Percentiles rank a stretch among this genome's conserved stretches.
Conservation (phyloP, 1,140 invertebrate genomes). For the Lordiphosa stackelbergi region DNA sequence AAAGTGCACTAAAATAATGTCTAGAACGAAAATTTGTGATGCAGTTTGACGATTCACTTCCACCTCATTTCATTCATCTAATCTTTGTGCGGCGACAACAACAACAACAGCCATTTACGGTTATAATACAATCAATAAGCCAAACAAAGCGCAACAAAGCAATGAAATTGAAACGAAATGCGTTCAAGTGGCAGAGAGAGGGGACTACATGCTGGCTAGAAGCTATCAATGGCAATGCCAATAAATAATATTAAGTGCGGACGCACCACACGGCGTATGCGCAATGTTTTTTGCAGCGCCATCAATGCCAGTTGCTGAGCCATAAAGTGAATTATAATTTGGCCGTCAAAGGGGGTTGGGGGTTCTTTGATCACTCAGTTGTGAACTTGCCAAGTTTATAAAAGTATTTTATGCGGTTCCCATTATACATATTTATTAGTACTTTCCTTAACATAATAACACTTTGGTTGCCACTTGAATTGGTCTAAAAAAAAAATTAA, state of each 20-base stretch:
- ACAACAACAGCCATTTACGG: constrained; percentile 7
- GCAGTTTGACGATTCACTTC: neutral
- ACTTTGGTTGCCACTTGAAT: too few species aligned
- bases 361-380: too few species aligned
- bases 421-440: too few species aligned
- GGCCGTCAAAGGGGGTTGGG: neutral
- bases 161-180: constrained; percentile 9
- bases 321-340: constrained; percentile 33
- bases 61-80: neutral
- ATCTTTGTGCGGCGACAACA: neutral
- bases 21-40: too few species aligned
- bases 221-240: constrained; percentile 15
- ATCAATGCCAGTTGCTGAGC: constrained; percentile 20
- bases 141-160: constrained; percentile 5
- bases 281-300: constrained; percentile 6
- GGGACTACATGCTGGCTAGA: neutral
- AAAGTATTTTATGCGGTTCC: too few species aligned
- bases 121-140: constrained; percentile 10
- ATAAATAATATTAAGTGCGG: constrained; percentile 14
- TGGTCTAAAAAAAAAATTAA: too few species aligned
- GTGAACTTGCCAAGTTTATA: too few species aligned
- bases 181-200: neutral
- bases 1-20: too few species aligned
- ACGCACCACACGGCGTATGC: constrained; percentile 4
- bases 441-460: too few species aligned